Evolutionary conservation across 2,113 vertebrate species (phyloP).

Genomic region (Megaceryle maxima): DNA sequence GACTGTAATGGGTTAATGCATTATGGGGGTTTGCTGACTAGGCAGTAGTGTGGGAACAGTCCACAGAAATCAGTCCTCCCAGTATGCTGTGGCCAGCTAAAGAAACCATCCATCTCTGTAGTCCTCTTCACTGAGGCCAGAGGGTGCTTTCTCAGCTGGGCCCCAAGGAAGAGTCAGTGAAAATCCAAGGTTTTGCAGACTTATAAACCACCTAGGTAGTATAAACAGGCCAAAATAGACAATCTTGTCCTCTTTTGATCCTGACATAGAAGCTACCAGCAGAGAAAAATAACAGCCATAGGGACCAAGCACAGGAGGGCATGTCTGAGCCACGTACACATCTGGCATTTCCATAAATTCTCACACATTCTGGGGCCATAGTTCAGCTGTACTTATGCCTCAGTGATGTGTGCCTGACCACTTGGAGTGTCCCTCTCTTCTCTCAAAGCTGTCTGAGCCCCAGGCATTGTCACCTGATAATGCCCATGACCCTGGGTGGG

Average conservation of each 20-base stretch:
- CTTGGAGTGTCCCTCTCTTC: neutral
- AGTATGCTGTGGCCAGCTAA: neutral
- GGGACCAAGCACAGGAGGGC: neutral
- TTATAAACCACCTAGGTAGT: neutral
- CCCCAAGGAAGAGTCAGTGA: neutral
- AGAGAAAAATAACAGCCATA: neutral
- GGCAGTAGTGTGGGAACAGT: neutral
- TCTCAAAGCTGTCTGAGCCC: neutral
- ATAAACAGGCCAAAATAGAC: neutral
- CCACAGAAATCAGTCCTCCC: neutral
- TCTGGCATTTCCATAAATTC: neutral
- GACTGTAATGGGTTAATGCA: neutral
- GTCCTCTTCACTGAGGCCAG: neutral
- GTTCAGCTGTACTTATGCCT: neutral
- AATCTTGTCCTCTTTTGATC: neutral
- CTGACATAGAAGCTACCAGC: neutral
- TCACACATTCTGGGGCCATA: neutral
- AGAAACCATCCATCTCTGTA: neutral
- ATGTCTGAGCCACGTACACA: neutral
- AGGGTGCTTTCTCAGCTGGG: neutral
- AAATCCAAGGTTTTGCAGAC: neutral
- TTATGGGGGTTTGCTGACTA: neutral
- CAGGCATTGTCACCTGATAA: neutral
- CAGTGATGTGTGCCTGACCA: neutral
- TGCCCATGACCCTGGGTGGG: neutral